Evolutionary conservation across 2,888 invertebrate species (phyloP).

Genomic region (Morpho achilles): DNA sequence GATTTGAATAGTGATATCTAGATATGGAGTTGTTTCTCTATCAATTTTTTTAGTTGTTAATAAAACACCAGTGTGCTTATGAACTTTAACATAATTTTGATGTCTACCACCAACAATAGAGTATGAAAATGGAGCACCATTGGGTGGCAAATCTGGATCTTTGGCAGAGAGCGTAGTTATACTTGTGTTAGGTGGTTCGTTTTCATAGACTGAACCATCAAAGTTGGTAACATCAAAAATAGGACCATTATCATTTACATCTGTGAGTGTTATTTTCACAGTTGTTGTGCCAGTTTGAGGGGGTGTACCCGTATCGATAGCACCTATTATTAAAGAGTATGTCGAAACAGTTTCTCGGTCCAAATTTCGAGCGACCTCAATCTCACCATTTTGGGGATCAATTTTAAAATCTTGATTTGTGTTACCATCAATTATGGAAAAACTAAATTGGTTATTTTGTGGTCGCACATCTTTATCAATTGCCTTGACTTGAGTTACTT

Average conservation of each 20-base stretch:
- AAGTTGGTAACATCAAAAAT: slow-evolving; percentile 85
- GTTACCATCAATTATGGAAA: slow-evolving; percentile 92
- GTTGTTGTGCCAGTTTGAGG: slow-evolving; percentile 95
- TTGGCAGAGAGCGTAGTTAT: slow-evolving; percentile 91
- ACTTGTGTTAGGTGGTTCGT: slow-evolving; percentile 89
- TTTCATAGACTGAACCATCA: slow-evolving; percentile 90
- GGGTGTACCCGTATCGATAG: slow-evolving; percentile 92
- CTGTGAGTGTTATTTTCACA: slow-evolving; percentile 88
- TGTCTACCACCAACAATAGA: slow-evolving; percentile 88
- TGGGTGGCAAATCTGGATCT: slow-evolving; percentile 93
- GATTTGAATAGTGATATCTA: slow-evolving; percentile 89
- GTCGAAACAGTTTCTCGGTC: slow-evolving; percentile 89
- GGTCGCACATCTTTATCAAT: slow-evolving; percentile 94
- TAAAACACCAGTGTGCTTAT: slow-evolving; percentile 89
- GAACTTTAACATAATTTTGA: slow-evolving; percentile 86
- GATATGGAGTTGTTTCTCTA: slow-evolving; percentile 86
- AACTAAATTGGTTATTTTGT: slow-evolving; percentile 95
- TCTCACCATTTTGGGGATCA: slow-evolving; percentile 90
- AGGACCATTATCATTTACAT: slow-evolving; percentile 97
- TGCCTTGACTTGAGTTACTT: slow-evolving; percentile 89
- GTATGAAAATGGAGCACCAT: slow-evolving; percentile 94
- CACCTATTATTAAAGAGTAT: slow-evolving; percentile 89
- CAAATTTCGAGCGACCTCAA: slow-evolving; percentile 86
- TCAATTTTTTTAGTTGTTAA: slow-evolving; percentile 89
- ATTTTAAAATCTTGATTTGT: slow-evolving; percentile 91